These are phyloP conservation scores for Drosophila atripex DNA, from an alignment of 2,888 invertebrate species.

Conservation along the genomic window DNA sequence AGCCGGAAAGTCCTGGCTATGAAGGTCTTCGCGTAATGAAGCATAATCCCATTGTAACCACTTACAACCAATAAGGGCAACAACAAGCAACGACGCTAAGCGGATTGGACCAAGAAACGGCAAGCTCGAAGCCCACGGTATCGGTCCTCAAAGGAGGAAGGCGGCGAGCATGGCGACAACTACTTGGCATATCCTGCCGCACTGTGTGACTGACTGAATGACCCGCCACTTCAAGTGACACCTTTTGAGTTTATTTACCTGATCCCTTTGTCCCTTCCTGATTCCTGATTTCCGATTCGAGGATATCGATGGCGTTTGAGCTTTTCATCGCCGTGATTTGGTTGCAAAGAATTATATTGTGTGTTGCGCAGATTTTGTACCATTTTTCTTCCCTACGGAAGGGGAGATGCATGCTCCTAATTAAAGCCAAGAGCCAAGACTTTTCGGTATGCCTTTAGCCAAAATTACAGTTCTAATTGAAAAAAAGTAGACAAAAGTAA, in stretches of 20 bases:
- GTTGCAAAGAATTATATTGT: conserved; percentile 59
- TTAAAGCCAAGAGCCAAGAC: conserved; percentile 37
- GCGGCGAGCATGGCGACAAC: conserved; percentile 59
- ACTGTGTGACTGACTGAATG: conserved; percentile 49
- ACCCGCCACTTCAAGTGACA: conserved; percentile 57
- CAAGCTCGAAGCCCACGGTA: background rate
- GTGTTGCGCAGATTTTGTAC: conserved; percentile 4
- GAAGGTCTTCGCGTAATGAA: conserved; percentile 70
- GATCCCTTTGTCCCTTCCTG: conserved; percentile 69
- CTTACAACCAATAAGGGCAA: conserved; percentile 77
- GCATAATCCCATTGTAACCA: conserved; percentile 77
- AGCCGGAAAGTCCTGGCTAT: conserved; percentile 25
- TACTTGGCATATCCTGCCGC: conserved; percentile 74
- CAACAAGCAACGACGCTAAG: conserved; percentile 55
- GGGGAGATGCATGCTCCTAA: conserved; percentile 47
- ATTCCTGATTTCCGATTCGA: conserved; percentile 46
- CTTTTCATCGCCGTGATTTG: conserved; percentile 79
- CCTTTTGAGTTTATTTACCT: conserved; percentile 75
- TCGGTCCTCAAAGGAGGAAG: conserved; percentile 13
- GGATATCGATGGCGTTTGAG: conserved; percentile 51
- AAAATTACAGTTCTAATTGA: background rate
- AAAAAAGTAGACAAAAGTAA: background rate
- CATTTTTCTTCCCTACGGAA: background rate
- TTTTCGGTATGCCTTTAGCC: background rate
- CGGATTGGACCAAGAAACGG: conserved; percentile 64